Evolutionary conservation across 92 coral and sea anemone genomes (phyloP).

Genomic region (Phenganax subtilis): DNA sequence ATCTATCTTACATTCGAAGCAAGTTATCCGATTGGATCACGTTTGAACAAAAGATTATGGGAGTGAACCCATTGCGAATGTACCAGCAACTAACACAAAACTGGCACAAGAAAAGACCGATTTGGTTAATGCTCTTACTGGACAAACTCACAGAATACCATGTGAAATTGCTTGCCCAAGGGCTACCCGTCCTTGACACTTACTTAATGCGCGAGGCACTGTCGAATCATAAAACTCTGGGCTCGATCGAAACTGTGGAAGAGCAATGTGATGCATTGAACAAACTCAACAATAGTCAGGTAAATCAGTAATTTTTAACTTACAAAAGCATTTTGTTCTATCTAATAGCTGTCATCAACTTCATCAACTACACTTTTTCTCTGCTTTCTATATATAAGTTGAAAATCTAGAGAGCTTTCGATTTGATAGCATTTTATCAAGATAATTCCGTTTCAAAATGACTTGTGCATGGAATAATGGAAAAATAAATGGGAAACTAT

Average conservation of each 20-base stretch:
- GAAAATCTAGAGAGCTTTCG: neutral
- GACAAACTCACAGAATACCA: conserved; percentile 78
- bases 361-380: neutral
- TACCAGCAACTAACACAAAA: conserved; percentile 74
- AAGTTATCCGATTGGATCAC: conserved; percentile 70
- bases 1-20: conserved; percentile 66
- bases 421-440: neutral
- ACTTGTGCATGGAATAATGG: neutral
- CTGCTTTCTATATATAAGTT: conserved; percentile 9
- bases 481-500: neutral
- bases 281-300: conserved; percentile 73
- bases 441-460: neutral
- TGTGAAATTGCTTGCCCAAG: conserved; percentile 55
- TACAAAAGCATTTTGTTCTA: conserved; percentile 28
- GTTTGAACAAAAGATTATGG: conserved; percentile 47
- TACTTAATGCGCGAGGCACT: conserved; percentile 68
- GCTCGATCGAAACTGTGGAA: conserved; percentile 80
- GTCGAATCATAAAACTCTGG: conserved; percentile 56
- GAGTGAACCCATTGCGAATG: conserved; percentile 59
- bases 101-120: conserved; percentile 82
- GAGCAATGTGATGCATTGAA: conserved; percentile 89
- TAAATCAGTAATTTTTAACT: conserved; percentile 26
- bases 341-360: conserved; percentile 15
- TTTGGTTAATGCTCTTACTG: conserved; percentile 89
- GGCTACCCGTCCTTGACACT: conserved; percentile 86